A percentile compares a stretch with the other conserved stretches of the same genome.
phyloP scores from a whole-genome alignment of 1,140 invertebrate species.

The Aphelenchoides avenae region DNA sequence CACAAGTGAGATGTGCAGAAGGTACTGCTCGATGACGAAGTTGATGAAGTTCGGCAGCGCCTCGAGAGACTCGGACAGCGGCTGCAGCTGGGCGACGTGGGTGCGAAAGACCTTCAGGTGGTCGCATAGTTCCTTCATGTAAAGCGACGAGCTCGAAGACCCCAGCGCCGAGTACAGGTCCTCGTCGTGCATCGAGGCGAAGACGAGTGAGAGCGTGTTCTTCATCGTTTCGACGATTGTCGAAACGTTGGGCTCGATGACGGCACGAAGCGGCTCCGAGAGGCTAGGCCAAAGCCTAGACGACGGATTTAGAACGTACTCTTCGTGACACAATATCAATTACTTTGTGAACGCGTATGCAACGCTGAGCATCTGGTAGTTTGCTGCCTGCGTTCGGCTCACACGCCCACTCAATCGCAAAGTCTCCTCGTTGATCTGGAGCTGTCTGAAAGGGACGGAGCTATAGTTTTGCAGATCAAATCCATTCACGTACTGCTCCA shows the following conservation, averaged over 20 bases:
- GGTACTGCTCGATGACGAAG: conserved; percentile 52
- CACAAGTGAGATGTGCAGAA: conserved; percentile 47
- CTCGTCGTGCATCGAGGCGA: conserved; percentile 50
- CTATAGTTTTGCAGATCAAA: no score
- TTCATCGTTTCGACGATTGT: conserved; percentile 29
- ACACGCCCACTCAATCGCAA: conserved; percentile 45
- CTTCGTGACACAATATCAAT: no score
- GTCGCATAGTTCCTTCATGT: conserved; percentile 52
- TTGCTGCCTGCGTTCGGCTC: conserved; percentile 29
- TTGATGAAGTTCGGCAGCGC: conserved; percentile 48
- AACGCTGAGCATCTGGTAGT: conserved; percentile 50
- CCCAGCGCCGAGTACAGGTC: conserved; percentile 20
- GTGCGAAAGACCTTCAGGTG: conserved; percentile 47
- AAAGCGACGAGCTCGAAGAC: conserved; percentile 30
- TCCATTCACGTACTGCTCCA: no score
- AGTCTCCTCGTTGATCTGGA: conserved; percentile 32
- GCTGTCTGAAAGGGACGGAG: no score
- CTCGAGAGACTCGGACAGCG: conserved; percentile 42
- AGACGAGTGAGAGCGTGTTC: conserved; percentile 33
- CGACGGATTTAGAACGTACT: no score
- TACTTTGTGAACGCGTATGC: conserved; percentile 34
- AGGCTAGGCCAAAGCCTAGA: conserved; percentile 44
- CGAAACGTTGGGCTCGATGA: conserved; percentile 41
- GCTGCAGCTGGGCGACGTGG: conserved; percentile 37
- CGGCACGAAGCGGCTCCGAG: conserved; percentile 15